Evolutionary conservation across 2,888 invertebrate species (phyloP), one percentile per base, ranked within the genome.

Genomic region (Meiosimyza decipiens): DNA sequence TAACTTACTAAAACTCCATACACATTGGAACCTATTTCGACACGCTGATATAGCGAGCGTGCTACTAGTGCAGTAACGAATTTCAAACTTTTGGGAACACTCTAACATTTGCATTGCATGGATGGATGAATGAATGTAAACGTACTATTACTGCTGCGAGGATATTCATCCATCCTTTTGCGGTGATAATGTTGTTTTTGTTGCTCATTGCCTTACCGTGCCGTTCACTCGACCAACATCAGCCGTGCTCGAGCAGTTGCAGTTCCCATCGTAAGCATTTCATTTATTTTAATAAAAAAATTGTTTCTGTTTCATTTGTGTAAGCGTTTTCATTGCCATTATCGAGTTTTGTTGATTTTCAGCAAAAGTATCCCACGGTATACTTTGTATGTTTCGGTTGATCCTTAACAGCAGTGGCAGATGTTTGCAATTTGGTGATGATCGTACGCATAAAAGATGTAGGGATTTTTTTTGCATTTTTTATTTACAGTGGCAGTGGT

Each of bases 341-440:
- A 11, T 64, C 28, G 50, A 22, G 51, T 33, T 77, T 74, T 74
- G 66, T 74, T 74, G 76, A 76, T 75, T 65, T 75, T 75, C 70
- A 68, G 73, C 79, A 81, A 81, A 82, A 82, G 80, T 82, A 84
- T 84, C 84, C 85, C 84, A 84, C 84, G 84, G 85, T 84, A 81
- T 78, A 80, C 77, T 76, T 72, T 74, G 71, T 75, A 63, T 74
- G 68, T 51, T 62, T 13, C 11, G 15, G 11, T 12, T n/a, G 49
- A 67, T 62, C 55, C 68, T 67, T 62, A 47, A 47, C 47, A 67
- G 69, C 73, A 77, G 75, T 75, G 84, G 85, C 85, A 84, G 85
- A 83, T 84, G 85, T 83, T 85, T 79, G 83, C 82, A 84, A 85
- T 84, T 84, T 82, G 54, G 73, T 52, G 75, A 59, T 75, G 75